Evolutionary conservation across 2,888 invertebrate genomes (phyloP).

Genomic region (Agrotis puta): DNA sequence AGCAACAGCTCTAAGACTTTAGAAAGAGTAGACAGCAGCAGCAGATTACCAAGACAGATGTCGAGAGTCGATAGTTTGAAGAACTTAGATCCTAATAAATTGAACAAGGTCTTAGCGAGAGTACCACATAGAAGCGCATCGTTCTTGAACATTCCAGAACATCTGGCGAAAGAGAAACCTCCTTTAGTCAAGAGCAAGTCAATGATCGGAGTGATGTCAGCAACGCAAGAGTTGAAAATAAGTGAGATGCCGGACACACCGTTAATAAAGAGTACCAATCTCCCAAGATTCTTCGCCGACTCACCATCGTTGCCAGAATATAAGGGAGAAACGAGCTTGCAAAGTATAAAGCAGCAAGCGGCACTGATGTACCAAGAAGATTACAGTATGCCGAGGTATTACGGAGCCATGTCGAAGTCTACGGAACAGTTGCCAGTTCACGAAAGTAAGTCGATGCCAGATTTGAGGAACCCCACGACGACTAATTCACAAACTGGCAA

Average conservation of each 20-base stretch:
- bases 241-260: constrained; percentile 88
- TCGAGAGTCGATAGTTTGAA: constrained; percentile 87
- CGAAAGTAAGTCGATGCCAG: constrained; percentile 89
- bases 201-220: constrained; percentile 81
- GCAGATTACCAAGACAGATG: constrained; percentile 74
- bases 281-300: constrained; percentile 87
- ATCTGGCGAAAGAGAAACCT: constrained; percentile 84
- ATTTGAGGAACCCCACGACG: constrained; percentile 78
- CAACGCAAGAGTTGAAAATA: constrained; percentile 80
- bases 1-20: constrained; percentile 84
- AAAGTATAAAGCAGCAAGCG: constrained; percentile 89
- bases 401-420: constrained; percentile 84
- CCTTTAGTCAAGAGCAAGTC: constrained; percentile 85
- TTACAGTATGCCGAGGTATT: constrained; percentile 92
- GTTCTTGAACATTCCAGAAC: constrained; percentile 87
- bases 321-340: constrained; percentile 84
- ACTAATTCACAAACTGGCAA: constrained; percentile 72
- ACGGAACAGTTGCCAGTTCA: constrained; percentile 78
- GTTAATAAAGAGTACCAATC: constrained; percentile 86
- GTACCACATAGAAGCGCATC: constrained; percentile 89
- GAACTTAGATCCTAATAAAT: constrained; percentile 83
- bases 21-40: constrained; percentile 81
- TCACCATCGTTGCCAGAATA: constrained; percentile 83
- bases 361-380: constrained; percentile 89
- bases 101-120: constrained; percentile 84